Evolutionary conservation across 1,140 invertebrate species (phyloP), one percentile per base, ranked within the genome.

Genomic region (Tetranychus cinnabarinus): DNA sequence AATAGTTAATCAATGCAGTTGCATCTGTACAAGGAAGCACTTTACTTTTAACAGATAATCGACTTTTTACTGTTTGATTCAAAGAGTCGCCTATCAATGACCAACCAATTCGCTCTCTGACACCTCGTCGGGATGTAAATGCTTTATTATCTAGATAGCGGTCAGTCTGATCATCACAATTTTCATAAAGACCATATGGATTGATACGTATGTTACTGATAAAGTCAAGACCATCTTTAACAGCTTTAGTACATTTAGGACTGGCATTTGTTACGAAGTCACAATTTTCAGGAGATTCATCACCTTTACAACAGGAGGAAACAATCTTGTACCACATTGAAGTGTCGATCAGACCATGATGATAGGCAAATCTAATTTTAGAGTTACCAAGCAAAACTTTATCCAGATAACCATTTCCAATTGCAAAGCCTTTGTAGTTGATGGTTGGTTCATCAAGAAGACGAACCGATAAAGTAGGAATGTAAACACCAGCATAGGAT

Each of bases 21-120:
- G 77, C 74, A 67, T 73, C 76, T 59, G 75, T 76, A 36, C 69
- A 73, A 68, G 77, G 76, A 62, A 77, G 72, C 15, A 77, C 66
- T 36, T 72, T 61, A 3, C 74, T 75, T 63, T 77, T 72, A 39
- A 69, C 68, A 57, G 76, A 72, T 52, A 72, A 68, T 35, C 67
- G 63, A 23, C 66, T 64, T 65, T 71, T 70, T 6, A 23, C 1
- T 8, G 2, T 52, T 4, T 12, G 4, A 5, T 15, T 15, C 5
- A 50, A 10, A n/a, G n/a, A 10, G 48, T n/a, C 15, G 48, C 5
- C 6, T 15, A 15, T 5, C 5, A 50, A 15, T 4, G 6, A 15
- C 15, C 48, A n/a, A 15, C 8, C 7, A 46, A 10, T 15, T 46
- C 45, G 45, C 45, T 46, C 8, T 10, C 8, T 46, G 45, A 46